Conservation (phyloP, 2,888 invertebrate genomes). For the Trissolcus brochymenae region DNA sequence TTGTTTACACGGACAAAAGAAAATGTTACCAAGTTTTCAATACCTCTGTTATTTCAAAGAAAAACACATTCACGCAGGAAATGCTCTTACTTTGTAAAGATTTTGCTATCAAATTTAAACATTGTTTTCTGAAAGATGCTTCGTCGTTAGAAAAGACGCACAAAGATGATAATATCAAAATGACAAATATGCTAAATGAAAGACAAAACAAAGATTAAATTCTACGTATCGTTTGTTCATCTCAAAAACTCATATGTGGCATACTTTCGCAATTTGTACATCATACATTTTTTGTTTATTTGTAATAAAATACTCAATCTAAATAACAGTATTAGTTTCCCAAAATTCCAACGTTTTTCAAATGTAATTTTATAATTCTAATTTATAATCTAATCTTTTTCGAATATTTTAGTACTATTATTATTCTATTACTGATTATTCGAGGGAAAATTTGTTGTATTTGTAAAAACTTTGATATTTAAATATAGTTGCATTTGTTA, state of each 20-base stretch:
- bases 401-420: no score
- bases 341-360: no score
- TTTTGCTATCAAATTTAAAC: slow-evolving; percentile 12
- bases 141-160: background rate
- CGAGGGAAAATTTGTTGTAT: no score
- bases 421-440: no score
- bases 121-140: slow-evolving; percentile 4
- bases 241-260: no score
- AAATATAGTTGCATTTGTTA: no score
- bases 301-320: background rate
- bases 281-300: no score
- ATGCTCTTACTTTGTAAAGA: slow-evolving; percentile 8
- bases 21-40: slow-evolving; percentile 10
- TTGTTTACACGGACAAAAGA: slow-evolving; percentile 40
- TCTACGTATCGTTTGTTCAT: background rate
- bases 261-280: no score
- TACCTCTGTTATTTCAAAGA: slow-evolving; percentile 3
- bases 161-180: background rate
- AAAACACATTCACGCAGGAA: slow-evolving; percentile 13
- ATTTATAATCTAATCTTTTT: no score
- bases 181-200: background rate
- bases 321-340: no score
- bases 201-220: slow-evolving; percentile 2
- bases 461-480: no score
- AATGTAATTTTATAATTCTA: no score